Evolutionary conservation across 92 coral and sea anemone species (phyloP).

Genomic region (Hydrozoanthus gracilis): DNA sequence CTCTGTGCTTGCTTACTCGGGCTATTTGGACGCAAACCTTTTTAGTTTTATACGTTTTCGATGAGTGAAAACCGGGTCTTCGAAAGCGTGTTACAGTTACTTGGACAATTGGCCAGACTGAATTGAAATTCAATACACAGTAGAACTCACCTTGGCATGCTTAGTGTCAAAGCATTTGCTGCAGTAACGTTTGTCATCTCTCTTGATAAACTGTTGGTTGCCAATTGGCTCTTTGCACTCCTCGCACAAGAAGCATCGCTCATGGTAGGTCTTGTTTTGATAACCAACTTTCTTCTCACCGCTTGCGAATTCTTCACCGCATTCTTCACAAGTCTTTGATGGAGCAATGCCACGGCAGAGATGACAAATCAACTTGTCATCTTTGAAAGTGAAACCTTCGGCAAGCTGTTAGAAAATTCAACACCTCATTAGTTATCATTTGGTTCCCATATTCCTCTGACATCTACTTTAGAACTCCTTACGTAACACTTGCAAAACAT

Average conservation of each 20-base stretch:
- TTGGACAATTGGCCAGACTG: too few species aligned
- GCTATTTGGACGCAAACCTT: too few species aligned
- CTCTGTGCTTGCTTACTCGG: too few species aligned
- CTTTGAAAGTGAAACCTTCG: conserved; percentile 96
- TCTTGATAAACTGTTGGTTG: conserved; percentile 92
- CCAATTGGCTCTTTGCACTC: conserved; percentile 95
- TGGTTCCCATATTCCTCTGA: too few species aligned
- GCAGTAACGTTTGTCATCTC: conserved; percentile 93
- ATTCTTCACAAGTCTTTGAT: conserved; percentile 86
- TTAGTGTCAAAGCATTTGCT: conserved; percentile 83
- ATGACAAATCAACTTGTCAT: conserved; percentile 87
- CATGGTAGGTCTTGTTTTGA: conserved; percentile 93
- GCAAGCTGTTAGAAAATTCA: conserved; percentile 63
- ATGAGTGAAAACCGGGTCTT: too few species aligned
- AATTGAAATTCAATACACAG: background rate
- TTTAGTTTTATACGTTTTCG: too few species aligned
- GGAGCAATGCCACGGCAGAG: conserved; percentile 94
- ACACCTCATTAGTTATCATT: too few species aligned
- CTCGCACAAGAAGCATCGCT: conserved; percentile 87
- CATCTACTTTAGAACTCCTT: too few species aligned
- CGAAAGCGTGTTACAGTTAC: too few species aligned
- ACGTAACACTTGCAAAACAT: too few species aligned
- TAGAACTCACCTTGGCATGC: conserved; percentile 82
- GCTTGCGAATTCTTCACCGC: conserved; percentile 83
- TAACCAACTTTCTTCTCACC: conserved; percentile 98